Evolutionary conservation across 2,113 vertebrate genomes (phyloP).

Genomic region (Zeus faber): DNA sequence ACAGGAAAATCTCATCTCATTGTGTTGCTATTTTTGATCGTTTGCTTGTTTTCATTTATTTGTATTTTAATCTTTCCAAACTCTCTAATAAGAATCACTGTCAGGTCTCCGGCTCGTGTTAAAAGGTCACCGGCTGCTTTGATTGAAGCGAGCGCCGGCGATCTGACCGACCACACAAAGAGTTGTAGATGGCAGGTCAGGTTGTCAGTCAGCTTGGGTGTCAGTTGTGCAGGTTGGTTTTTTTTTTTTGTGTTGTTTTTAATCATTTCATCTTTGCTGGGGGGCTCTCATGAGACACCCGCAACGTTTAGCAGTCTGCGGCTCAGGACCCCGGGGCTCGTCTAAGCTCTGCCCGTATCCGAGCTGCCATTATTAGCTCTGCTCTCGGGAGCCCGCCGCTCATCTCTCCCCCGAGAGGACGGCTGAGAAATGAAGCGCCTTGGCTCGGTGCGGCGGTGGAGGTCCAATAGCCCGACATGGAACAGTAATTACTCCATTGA

Average conservation of each 20-base stretch:
- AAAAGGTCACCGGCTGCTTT: slow-evolving; percentile 53
- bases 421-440: slow-evolving; percentile 95
- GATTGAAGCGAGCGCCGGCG: slow-evolving; percentile 46
- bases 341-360: slow-evolving; percentile 89
- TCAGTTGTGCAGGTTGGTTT: background rate
- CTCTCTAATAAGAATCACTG: slow-evolving; percentile 36
- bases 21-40: too few relatives aligned
- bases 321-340: slow-evolving; percentile 92
- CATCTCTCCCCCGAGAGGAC: slow-evolving; percentile 90
- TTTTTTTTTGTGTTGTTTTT: slow-evolving; percentile 75
- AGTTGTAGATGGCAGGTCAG: slow-evolving; percentile 62
- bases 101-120: slow-evolving; percentile 38
- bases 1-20: slow-evolving; percentile 26
- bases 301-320: slow-evolving; percentile 96
- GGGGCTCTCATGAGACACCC: slow-evolving; percentile 85
- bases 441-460: slow-evolving; percentile 67
- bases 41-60: too few relatives aligned
- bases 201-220: slow-evolving; percentile 81
- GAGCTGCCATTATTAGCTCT: slow-evolving; percentile 99
- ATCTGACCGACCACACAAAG: slow-evolving; percentile 53
- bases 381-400: slow-evolving; percentile 89
- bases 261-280: slow-evolving; percentile 95
- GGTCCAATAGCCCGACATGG: slow-evolving; percentile 85
- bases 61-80: slow-evolving; percentile 14
- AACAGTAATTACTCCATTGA: slow-evolving; percentile 99